Evolutionary conservation across 2,113 vertebrate genomes (phyloP).

Genomic region (Lepus europaeus): DNA sequence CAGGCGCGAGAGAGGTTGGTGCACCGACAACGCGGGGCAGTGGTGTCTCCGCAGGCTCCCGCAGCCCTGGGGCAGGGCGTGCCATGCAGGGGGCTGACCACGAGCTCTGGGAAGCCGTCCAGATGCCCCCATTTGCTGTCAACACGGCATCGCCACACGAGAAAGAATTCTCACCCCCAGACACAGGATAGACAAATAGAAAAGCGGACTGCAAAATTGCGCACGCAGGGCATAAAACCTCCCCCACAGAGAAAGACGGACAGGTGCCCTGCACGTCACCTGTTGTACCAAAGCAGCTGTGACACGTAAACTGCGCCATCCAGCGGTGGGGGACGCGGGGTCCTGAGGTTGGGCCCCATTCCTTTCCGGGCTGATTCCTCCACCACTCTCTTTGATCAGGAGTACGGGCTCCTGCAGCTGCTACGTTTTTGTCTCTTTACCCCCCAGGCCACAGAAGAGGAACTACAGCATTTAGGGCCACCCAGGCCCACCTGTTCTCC

Average conservation of each 20-base stretch:
- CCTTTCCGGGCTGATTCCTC: background rate
- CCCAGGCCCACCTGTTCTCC: background rate
- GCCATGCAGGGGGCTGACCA: fast-evolving
- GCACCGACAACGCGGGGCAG: too few species aligned
- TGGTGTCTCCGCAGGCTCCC: too few species aligned
- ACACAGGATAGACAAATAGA: background rate
- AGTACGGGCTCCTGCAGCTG: background rate
- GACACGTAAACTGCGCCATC: fast-evolving
- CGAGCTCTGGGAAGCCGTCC: background rate
- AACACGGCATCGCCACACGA: fast-evolving
- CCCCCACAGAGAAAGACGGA: background rate
- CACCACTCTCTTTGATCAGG: background rate
- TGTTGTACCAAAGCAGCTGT: background rate
- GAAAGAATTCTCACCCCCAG: background rate
- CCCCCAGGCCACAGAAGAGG: background rate
- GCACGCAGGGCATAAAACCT: background rate
- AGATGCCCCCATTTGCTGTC: background rate
- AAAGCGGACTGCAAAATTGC: fast-evolving
- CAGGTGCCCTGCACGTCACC: fast-evolving
- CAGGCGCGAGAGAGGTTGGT: too few species aligned
- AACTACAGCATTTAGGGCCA: background rate
- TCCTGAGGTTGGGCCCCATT: background rate
- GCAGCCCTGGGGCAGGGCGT: too few species aligned
- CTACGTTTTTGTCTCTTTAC: background rate
- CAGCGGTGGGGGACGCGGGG: too few species aligned